Percentiles rank a stretch among this genome's conserved stretches.
Conservation (phyloP, 2,888 invertebrate genomes). For the Apocheima hispidaria region DNA sequence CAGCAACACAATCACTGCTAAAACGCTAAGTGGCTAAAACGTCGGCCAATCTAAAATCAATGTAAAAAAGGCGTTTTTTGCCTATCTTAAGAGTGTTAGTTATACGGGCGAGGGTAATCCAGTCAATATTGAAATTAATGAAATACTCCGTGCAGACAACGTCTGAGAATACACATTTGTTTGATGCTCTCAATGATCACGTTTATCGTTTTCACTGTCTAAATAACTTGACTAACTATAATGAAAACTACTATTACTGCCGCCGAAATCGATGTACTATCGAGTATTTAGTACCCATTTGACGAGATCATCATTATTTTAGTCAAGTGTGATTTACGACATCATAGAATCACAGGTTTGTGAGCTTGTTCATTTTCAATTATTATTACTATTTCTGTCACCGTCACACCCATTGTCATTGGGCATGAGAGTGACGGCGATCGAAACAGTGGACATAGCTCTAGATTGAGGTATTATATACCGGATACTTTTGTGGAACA, state of each 20-base stretch:
- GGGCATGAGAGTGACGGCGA: not conserved
- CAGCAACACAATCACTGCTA: not conserved
- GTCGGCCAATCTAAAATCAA: not conserved
- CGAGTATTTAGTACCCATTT: not conserved
- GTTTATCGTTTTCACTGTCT: slow-evolving; percentile 11
- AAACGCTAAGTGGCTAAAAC: not conserved
- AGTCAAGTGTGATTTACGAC: slow-evolving; percentile 7
- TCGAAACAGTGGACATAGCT: not conserved
- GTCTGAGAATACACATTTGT: not conserved
- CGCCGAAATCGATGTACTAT: not conserved
- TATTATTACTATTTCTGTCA: not conserved
- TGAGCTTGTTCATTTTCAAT: not conserved
- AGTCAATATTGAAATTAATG: not conserved
- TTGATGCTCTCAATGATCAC: slow-evolving; percentile 7
- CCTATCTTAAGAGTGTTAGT: not conserved
- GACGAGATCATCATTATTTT: slow-evolving; percentile 7
- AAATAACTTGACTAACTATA: slow-evolving; percentile 12
- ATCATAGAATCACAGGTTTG: not conserved
- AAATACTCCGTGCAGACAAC: slow-evolving; percentile 3
- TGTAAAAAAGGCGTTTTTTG: not conserved
- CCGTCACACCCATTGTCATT: not conserved
- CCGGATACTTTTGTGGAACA: not conserved
- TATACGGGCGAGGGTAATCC: not conserved
- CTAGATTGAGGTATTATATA: not conserved
- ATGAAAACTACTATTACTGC: slow-evolving; percentile 19